Conservation (phyloP, 1,140 invertebrate species). For the Megalonaias nervosa region DNA sequence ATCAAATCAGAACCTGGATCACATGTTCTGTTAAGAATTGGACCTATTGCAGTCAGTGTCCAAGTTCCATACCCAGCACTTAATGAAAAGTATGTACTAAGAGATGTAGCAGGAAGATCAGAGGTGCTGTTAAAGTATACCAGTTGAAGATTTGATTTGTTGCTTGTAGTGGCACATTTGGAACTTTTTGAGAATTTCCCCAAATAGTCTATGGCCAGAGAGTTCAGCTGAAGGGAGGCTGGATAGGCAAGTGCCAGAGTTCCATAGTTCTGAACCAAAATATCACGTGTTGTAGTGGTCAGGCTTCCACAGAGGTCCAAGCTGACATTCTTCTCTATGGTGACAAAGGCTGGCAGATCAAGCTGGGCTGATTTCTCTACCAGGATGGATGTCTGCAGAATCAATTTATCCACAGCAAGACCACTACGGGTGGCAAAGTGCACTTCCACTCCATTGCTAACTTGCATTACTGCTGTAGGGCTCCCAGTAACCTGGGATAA, state of each 20-base stretch:
- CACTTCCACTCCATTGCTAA: conserved; percentile 38
- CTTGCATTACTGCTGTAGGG: conserved; percentile 27
- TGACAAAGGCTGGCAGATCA: conserved; percentile 47
- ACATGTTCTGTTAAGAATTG: conserved; percentile 24
- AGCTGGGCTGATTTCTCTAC: conserved; percentile 44
- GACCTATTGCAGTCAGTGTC: conserved; percentile 12
- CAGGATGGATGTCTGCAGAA: conserved; percentile 36
- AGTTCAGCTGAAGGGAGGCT: conserved; percentile 33
- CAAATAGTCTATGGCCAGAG: conserved; percentile 42
- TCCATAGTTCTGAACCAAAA: conserved; percentile 42
- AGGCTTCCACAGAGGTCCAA: conserved; percentile 54
- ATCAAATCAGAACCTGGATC: conserved; percentile 7
- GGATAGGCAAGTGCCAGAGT: conserved; percentile 39
- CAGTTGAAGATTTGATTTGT: conserved; percentile 34
- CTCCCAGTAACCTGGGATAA: conserved; percentile 35
- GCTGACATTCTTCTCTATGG: conserved; percentile 38
- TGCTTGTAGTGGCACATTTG: conserved; percentile 30
- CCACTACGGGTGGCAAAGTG: conserved; percentile 34
- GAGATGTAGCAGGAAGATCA: neutral
- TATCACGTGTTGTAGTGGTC: conserved; percentile 32
- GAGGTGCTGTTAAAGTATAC: conserved; percentile 39
- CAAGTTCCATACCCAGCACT: conserved; percentile 6
- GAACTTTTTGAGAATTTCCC: conserved; percentile 39
- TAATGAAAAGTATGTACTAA: conserved; percentile 25
- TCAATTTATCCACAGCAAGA: conserved; percentile 13